These are phyloP conservation scores for Heliconius ismenius DNA, from an alignment of 2,888 invertebrate species.

Conservation along the genomic window DNA sequence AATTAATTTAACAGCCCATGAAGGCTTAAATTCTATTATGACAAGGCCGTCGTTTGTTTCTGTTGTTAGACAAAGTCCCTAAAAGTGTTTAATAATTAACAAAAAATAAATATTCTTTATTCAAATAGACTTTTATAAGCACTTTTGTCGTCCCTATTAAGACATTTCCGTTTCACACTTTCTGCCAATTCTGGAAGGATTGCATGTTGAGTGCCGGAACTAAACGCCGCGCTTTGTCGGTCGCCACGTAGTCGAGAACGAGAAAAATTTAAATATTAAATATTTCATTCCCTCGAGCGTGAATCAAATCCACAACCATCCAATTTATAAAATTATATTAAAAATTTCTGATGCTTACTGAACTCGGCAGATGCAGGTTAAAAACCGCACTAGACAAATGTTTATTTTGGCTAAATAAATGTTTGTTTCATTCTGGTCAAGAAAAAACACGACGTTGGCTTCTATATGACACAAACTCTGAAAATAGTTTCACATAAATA, in stretches of 20 bases:
- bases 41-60: conserved; percentile 2
- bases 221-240: no score
- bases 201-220: no score
- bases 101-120: no score
- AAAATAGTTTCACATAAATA: background rate
- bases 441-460: background rate
- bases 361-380: background rate
- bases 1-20: background rate
- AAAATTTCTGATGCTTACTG: background rate
- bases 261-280: no score
- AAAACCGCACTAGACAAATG: conserved; percentile 1
- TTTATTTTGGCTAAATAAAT: conserved; percentile 9
- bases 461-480: background rate
- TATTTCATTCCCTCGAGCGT: no score
- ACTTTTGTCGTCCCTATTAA: no score
- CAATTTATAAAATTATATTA: no score
- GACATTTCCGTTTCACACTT: no score
- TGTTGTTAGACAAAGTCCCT: background rate
- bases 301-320: no score
- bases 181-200: no score
- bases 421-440: conserved; percentile 11
- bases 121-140: no score
- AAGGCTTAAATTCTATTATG: conserved; percentile 5
- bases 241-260: no score
- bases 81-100: background rate